A percentile compares a stretch with the other conserved stretches of the same genome.
Evolutionary conservation across 2,113 vertebrate species (phyloP).

Genomic region (Arizona elegans): DNA sequence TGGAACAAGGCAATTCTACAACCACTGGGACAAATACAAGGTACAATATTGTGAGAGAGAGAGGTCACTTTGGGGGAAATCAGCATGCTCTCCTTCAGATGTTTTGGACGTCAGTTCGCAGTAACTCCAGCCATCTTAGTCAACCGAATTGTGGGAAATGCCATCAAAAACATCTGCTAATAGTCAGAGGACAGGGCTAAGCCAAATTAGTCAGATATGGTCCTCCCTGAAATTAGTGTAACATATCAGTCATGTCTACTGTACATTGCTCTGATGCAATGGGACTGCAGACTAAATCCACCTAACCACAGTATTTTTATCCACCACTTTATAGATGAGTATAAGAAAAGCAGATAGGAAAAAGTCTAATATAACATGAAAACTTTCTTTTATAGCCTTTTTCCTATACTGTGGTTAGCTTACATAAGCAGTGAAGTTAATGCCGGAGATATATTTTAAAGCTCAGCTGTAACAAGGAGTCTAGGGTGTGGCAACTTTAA

Average conservation of each 20-base stretch:
- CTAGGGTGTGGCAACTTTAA: neutral
- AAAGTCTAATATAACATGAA: neutral
- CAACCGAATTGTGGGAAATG: neutral
- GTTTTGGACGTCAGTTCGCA: neutral
- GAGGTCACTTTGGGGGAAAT: neutral
- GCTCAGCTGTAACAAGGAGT: neutral
- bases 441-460: neutral
- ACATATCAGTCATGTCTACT: neutral
- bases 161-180: neutral
- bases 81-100: neutral
- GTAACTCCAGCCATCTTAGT: neutral
- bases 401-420: neutral
- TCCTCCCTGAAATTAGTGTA: neutral
- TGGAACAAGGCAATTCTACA: neutral
- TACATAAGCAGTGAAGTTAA: neutral
- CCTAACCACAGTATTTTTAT: conserved; percentile 19
- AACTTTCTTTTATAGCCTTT: conserved; percentile 23
- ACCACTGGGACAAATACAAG: neutral
- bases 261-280: neutral
- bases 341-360: conserved; percentile 14
- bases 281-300: neutral
- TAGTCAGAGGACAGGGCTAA: neutral
- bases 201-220: neutral
- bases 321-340: conserved; percentile 14
- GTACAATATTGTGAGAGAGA: neutral